Evolutionary conservation across 2,888 invertebrate species (phyloP), one percentile per base, ranked within the genome.

Genomic region (Syrphus vitripennis): DNA sequence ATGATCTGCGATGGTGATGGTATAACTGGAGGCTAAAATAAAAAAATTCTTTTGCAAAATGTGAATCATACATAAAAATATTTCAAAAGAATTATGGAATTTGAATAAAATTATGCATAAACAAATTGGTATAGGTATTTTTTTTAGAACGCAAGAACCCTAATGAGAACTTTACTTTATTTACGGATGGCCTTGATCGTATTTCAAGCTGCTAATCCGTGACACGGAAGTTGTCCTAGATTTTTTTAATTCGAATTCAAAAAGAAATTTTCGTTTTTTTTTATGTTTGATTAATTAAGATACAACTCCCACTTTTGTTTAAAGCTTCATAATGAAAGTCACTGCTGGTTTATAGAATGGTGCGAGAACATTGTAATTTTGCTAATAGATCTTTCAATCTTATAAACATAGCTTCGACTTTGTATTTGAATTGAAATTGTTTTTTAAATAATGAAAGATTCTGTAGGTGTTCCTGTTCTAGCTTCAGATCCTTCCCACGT

Each of bases 401-500:
- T n/a, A n/a, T n/a, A n/a, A n/a, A n/a, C n/a, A n/a, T 42, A 53
- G 61, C 79, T 48, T 70, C 75, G 79, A 79, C 70, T 65, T 65
- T 80, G 74, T 29, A 16, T 12, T 72, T 80, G 57, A 65, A 70
- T 75, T 65, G 75, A 59, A 48, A 40, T 29, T 57, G 24, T 48
- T 26, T 42, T n/a, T 50, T 50, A n/a, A 63, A 63, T 63, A 42
- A 45, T 63, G 24, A 67, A 37, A 21, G 26, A 21, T 50, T 37
- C 70, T 31, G 72, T 84, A 67, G 83, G 83, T 84, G 80, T 65
- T 63, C 1, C 42, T 14, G 16, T 16, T 16, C 42, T 42, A 14
- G 31, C 50, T 26, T 69, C 24, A 37, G 37, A 70, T 80, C 83
- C 83, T 84, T 84, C 83, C 83, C 83, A 84, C 83, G 80, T 84